Evolutionary conservation across 2,113 vertebrate genomes (phyloP), one percentile per base, ranked within the genome.

Genomic region (Tautogolabrus adspersus): DNA sequence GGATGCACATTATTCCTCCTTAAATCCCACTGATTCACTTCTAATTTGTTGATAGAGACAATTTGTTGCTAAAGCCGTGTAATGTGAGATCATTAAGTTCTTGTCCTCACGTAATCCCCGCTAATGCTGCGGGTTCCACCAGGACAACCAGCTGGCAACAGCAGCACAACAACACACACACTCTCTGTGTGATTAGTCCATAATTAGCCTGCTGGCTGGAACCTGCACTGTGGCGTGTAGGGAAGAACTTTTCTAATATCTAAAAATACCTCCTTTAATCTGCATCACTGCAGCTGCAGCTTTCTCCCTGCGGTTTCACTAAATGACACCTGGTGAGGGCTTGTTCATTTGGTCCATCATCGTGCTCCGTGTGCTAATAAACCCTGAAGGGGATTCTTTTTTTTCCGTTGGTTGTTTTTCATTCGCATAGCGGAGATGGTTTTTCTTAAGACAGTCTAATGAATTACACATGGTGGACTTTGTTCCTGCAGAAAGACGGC

Each of bases 401-500:
- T 40, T 8, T 15, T 12, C 8, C 9, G 3, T n/a, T 42, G 47
- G 46, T 3, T 34, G 68, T 56, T 58, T 69, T 82, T 79, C 40
- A 74, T 82, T 23, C 61, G 76, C 58, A 23, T 34, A 34, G 30
- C 30, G 5, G 30, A 34, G 30, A 34, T 6, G 30, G 4, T 34
- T 34, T 34, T 34, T 34, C 30, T 6, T 34, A 34, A 34, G 30
- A 6, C 30, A 55, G 22, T 42, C 68, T 82, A 82, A 91, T 83
- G 68, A 86, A 84, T 82, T 40, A 81, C 84, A 83, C 78, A 85
- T 84, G 81, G 30, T 76, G 77, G 75, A 90, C 87, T 88, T 86
- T 86, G 86, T 76, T 82, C 81, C 46, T 61, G 59, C 21, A 56
- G 72, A 83, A 89, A 92, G 77, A 51, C 22, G 7, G 81, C 80